Evolutionary conservation across 2,113 vertebrate species (phyloP).

Genomic region (Lamprotornis superbus): DNA sequence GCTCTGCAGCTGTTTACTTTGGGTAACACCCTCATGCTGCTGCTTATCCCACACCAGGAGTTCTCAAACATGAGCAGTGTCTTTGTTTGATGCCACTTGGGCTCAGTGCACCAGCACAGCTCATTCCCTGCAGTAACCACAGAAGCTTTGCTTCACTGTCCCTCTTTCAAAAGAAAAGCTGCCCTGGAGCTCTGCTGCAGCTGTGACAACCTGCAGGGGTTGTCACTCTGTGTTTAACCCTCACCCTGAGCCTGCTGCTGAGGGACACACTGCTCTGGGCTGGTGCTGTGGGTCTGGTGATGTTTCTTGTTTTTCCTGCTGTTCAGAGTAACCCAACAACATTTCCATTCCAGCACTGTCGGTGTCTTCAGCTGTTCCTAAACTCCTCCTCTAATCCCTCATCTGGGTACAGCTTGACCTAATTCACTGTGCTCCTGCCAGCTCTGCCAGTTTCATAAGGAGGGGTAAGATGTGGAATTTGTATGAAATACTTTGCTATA

Average conservation of each 20-base stretch:
- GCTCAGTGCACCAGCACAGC: neutral
- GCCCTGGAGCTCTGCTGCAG: neutral
- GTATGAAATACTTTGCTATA: neutral
- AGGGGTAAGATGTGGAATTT: conserved; percentile 3
- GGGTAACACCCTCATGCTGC: neutral
- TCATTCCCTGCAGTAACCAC: neutral
- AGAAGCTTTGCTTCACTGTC: neutral
- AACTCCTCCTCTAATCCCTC: conserved; percentile 29
- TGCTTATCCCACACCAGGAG: neutral
- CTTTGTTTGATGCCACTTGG: neutral
- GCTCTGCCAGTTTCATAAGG: neutral
- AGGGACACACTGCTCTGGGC: neutral
- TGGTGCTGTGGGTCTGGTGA: accelerated
- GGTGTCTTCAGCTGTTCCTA: neutral
- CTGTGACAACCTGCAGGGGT: neutral
- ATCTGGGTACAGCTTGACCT: conserved; percentile 41
- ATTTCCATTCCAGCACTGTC: neutral
- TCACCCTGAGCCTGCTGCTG: neutral
- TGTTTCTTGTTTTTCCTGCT: neutral
- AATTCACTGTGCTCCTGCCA: neutral
- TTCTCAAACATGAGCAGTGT: neutral
- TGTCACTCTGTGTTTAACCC: neutral
- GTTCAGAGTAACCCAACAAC: neutral
- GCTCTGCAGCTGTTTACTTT: neutral
- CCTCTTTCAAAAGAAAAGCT: neutral